A percentile compares a stretch with the other conserved stretches of the same genome.
Evolutionary conservation across 2,888 invertebrate genomes (phyloP).

Genomic region (Erebia ligea): DNA sequence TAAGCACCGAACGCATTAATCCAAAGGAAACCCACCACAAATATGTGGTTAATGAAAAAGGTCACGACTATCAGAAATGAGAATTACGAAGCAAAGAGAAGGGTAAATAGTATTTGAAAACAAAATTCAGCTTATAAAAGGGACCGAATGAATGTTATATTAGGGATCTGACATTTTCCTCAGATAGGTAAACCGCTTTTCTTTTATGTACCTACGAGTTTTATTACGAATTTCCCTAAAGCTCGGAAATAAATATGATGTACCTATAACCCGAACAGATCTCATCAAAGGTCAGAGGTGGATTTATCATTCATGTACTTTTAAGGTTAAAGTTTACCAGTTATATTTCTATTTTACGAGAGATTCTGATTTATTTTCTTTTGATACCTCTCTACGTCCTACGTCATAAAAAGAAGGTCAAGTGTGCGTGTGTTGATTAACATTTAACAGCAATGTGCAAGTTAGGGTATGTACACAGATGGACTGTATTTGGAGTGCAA

Average conservation of each 20-base stretch:
- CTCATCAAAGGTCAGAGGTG: constrained; percentile 16
- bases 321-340: background rate
- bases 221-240: background rate
- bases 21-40: no score
- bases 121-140: background rate
- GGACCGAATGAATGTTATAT: constrained; percentile 5
- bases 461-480: no score
- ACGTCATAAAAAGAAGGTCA: no score
- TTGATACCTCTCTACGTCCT: background rate
- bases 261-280: background rate
- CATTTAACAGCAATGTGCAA: no score
- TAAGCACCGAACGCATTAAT: no score
- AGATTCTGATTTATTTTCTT: background rate
- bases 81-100: background rate
- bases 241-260: background rate
- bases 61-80: background rate
- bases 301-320: background rate
- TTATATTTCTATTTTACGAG: background rate
- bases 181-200: background rate
- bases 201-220: background rate
- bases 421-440: no score
- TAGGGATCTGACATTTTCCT: background rate
- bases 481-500: no score
- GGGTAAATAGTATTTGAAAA: background rate
- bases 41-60: background rate